Evolutionary conservation across 1,140 invertebrate genomes (phyloP), one percentile per base, ranked within the genome.

Genomic region (Drosophila sturtevanti): DNA sequence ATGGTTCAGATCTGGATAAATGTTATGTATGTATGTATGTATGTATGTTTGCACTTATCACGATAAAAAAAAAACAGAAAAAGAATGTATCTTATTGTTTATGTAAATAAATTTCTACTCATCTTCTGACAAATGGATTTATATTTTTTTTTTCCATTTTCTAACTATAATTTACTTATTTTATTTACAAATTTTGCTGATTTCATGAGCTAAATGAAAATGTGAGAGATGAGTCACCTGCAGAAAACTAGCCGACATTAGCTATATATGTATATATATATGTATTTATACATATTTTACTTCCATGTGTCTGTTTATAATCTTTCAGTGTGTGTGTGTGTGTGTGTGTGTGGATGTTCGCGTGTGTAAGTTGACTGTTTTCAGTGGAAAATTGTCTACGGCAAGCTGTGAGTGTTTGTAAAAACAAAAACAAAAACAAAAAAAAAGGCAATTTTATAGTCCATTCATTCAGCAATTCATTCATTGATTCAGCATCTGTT

Each of bases 171-270:
- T 77, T 56, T 68, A 59, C 55, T 63, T 55, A 68, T 81, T 68
- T 48, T 85, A 38, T 86, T 52, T 87, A 72, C 55, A 64, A 72
- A 54, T 64, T 72, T 74, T 66, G 63, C 58, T 68, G 72, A 52
- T 76, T 70, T 79, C 70, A 73, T 77, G 34, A 70, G 63, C 69
- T 66, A 77, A 74, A 80, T 73, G 68, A 77, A 80, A 77, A 80
- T 80, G 73, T 63, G 61, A 55, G 61, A 64, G 5, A 71, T 85
- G 74, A 77, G 52, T 77, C 74, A 77, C 52, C 54, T 51, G 67
- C 48, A 61, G 70, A 59, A 72, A 66, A 76, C 68, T 87, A 81
- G 64, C 68, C 52, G 61, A 44, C 27, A 24, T 41, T 41, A 63
- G 51, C 55, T 62, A 56, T 71, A 31, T 54, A 52, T 11, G 14